Conservation (phyloP, 37 sponge, comb jelly and placozoan genomes). For the Ianthella basta region DNA sequence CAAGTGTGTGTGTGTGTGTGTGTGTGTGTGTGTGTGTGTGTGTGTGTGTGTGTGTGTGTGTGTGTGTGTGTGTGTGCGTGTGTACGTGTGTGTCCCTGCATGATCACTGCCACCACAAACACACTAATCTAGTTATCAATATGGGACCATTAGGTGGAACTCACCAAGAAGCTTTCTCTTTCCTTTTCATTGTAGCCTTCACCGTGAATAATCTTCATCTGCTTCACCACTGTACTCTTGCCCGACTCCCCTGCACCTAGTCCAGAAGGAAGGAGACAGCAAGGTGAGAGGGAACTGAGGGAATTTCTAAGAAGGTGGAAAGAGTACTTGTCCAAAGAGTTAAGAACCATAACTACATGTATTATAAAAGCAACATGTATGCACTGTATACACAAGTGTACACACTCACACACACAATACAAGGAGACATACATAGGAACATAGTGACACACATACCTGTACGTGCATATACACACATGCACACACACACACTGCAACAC, state of each 20-base stretch:
- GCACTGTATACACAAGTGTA: neutral
- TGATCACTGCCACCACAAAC: too few relatives aligned
- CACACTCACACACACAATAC: slow-evolving; percentile 3
- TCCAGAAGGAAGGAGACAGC: too few relatives aligned
- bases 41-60: neutral
- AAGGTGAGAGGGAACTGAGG: slow-evolving; percentile 22
- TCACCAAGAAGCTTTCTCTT: slow-evolving; percentile 76
- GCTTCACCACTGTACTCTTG: slow-evolving; percentile 97
- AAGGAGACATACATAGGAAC: neutral
- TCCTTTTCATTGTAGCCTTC: slow-evolving; percentile 85
- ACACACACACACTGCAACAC: neutral
- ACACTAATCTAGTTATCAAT: too few relatives aligned
- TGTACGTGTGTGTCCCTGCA: neutral
- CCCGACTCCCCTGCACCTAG: slow-evolving; percentile 98
- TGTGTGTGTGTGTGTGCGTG: slow-evolving; percentile 7
- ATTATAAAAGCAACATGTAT: neutral
- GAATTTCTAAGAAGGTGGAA: neutral
- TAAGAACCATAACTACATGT: too few relatives aligned
- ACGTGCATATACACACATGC: neutral
- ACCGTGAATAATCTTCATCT: slow-evolving; percentile 99
- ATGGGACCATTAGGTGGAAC: neutral
- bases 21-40: too few relatives aligned
- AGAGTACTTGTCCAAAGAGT: too few relatives aligned
- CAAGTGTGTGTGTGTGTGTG: too few relatives aligned
- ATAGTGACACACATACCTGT: neutral